A percentile compares a stretch with the other conserved stretches of the same genome.
Conservation (phyloP, 37 sponge, comb jelly and placozoan genomes). For the Agelas oroides region DNA sequence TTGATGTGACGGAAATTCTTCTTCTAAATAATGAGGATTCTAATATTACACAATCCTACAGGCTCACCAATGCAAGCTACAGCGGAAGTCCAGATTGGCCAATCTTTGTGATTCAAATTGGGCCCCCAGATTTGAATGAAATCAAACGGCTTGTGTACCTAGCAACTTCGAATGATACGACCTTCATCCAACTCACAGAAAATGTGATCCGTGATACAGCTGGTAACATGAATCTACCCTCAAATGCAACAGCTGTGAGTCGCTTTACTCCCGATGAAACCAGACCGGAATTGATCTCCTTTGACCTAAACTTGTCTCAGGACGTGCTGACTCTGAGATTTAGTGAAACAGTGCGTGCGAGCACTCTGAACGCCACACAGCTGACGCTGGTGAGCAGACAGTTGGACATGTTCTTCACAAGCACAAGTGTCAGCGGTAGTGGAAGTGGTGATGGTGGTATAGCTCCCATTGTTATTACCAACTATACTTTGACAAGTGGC, state of each 20-base stretch:
- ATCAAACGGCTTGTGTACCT: slow-evolving; percentile 64
- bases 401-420: not conserved
- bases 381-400: slow-evolving; percentile 48
- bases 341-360: slow-evolving; percentile 82
- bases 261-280: slow-evolving; percentile 76
- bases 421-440: slow-evolving; percentile 7
- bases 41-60: slow-evolving; percentile 45
- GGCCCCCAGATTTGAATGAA: slow-evolving; percentile 76
- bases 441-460: slow-evolving; percentile 14
- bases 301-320: slow-evolving; percentile 70
- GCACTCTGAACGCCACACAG: slow-evolving; percentile 59
- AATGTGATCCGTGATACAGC: slow-evolving; percentile 66
- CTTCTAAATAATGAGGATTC: slow-evolving; percentile 28
- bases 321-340: slow-evolving; percentile 80
- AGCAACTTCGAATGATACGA: slow-evolving; percentile 67
- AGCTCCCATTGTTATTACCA: not conserved
- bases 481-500: slow-evolving; percentile 82
- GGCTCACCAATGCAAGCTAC: slow-evolving; percentile 48
- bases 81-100: slow-evolving; percentile 73
- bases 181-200: slow-evolving; percentile 58
- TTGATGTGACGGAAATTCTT: slow-evolving; percentile 77
- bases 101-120: slow-evolving; percentile 59
- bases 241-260: slow-evolving; percentile 55
- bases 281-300: slow-evolving; percentile 71
- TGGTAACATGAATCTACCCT: slow-evolving; percentile 63